phyloP scores from a whole-genome alignment of 2,888 invertebrate species.

The Tiliacea citrago region DNA sequence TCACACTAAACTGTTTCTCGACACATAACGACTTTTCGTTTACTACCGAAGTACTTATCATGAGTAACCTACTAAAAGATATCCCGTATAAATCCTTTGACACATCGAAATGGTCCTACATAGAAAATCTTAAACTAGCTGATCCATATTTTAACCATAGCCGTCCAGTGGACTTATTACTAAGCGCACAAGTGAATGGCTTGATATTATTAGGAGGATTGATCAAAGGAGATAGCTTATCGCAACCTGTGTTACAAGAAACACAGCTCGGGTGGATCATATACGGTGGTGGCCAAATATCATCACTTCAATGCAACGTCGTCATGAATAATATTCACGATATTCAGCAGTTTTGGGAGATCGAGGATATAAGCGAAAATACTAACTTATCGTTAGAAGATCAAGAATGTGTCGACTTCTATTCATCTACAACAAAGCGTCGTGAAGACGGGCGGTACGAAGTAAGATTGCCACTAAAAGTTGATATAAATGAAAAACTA shows the following conservation, averaged over 20 bases:
- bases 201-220: conserved; percentile 2
- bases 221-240: not conserved
- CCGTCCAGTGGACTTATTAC: conserved; percentile 18
- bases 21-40: no score
- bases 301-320: no score
- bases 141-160: conserved; percentile 25
- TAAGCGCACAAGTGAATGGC: conserved; percentile 19
- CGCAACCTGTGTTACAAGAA: no score
- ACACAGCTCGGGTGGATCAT: no score
- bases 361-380: not conserved
- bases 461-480: no score
- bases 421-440: not conserved
- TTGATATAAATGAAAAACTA: no score
- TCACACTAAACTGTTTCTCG: no score
- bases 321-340: no score
- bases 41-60: no score
- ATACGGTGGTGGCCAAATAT: no score
- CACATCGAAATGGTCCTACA: conserved; percentile 19
- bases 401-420: not conserved
- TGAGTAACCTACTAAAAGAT: conserved; percentile 15
- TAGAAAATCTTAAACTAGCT: conserved; percentile 22
- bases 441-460: not conserved
- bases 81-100: conserved; percentile 17
- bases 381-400: not conserved
- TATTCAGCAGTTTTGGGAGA: not conserved